Evolutionary conservation across 2,797 vertebrate genomes (phyloP).

Genomic region (Cuniculus paca): DNA sequence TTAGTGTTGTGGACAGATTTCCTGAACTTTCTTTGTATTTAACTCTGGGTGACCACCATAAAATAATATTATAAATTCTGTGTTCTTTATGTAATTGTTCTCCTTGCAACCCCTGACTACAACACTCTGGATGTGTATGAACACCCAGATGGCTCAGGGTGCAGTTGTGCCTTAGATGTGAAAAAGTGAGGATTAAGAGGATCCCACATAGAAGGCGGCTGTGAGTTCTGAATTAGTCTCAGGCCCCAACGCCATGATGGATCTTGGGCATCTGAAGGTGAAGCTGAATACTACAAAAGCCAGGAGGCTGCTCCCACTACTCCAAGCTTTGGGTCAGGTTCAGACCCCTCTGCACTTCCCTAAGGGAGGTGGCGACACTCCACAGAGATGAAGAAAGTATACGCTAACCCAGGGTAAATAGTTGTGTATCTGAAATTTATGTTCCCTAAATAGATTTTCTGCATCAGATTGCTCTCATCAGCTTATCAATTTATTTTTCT

Average conservation of each 20-base stretch:
- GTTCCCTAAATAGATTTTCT: neutral
- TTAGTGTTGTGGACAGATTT: too few species aligned
- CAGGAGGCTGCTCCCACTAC: neutral
- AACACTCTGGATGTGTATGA: neutral
- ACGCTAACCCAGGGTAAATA: neutral
- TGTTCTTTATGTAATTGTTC: too few species aligned
- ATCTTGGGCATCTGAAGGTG: neutral
- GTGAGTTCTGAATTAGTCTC: neutral
- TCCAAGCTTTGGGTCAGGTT: neutral
- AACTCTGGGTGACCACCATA: too few species aligned
- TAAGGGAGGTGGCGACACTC: neutral
- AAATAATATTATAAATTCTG: too few species aligned
- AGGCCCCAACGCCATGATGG: neutral
- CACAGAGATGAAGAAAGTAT: neutral
- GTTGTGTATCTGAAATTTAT: neutral
- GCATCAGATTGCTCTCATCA: slow-evolving; percentile 4
- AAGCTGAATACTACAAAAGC: neutral
- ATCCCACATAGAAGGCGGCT: neutral
- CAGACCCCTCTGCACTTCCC: neutral
- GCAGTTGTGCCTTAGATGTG: neutral
- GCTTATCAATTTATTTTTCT: slow-evolving; percentile 50
- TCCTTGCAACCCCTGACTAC: too few species aligned
- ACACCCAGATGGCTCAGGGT: neutral
- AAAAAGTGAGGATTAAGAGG: neutral
- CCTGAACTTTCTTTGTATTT: too few species aligned